Conservation (phyloP, 1,140 invertebrate genomes). For the Micrasema minimum region DNA sequence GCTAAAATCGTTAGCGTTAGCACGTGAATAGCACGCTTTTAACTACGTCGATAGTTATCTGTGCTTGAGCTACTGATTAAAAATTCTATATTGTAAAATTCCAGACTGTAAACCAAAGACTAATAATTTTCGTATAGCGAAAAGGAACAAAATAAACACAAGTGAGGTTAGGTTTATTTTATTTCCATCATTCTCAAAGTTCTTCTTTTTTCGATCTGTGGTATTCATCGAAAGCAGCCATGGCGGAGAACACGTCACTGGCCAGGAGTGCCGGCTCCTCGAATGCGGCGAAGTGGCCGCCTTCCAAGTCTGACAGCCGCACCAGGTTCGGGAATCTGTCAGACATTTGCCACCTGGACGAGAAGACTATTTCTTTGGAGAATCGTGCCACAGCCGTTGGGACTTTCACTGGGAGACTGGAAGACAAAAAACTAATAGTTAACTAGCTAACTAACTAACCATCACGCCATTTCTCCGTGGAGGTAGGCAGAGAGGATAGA, state of each 20-base stretch:
- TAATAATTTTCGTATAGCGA: not conserved
- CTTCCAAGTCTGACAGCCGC: slow-evolving; percentile 68
- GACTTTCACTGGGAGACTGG: slow-evolving; percentile 55
- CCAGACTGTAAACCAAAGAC: not conserved
- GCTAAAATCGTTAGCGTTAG: too few species aligned
- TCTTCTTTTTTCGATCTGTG: not conserved
- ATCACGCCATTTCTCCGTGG: too few species aligned
- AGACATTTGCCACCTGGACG: slow-evolving; percentile 64
- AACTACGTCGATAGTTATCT: too few species aligned
- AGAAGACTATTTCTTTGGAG: slow-evolving; percentile 67
- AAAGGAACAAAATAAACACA: not conserved
- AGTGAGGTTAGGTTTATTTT: too few species aligned
- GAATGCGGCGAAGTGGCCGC: slow-evolving; percentile 84
- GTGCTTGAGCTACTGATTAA: too few species aligned
- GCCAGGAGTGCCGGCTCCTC: slow-evolving; percentile 75
- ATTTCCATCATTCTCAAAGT: not conserved
- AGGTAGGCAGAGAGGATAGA: too few species aligned
- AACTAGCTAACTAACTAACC: too few species aligned
- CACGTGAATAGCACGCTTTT: too few species aligned
- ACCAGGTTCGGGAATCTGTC: slow-evolving; percentile 69
- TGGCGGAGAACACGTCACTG: slow-evolving; percentile 62
- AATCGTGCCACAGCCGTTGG: slow-evolving; percentile 71
- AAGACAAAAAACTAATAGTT: slow-evolving; percentile 1
- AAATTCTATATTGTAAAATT: too few species aligned
- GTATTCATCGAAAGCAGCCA: slow-evolving; percentile 11